Evolutionary conservation across 2,888 invertebrate species (phyloP), one percentile per base, ranked within the genome.

Genomic region (Abrostola triplasia): DNA sequence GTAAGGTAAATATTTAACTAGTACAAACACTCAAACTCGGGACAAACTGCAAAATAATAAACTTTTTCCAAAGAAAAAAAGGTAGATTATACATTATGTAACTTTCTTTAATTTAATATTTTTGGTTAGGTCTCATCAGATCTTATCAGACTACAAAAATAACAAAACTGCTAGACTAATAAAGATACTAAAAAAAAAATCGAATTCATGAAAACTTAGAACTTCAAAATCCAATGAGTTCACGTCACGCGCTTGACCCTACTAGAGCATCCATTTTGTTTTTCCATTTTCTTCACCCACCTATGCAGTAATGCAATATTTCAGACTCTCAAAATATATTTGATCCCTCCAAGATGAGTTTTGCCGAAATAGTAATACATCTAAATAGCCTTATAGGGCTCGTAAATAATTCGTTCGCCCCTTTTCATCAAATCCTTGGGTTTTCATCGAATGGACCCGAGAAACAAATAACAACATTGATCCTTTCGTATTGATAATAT

Each of bases 281-380:
- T 71, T 64, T 64, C 57, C 51, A 60, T 62, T 59, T 66, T 60
- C 52, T 42, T 63, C 6, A 36, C 54, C 36, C 64, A 44, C 48
- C 44, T 35, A 47, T 12, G 68, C 67, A 66, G 58, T 64, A 70
- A 62, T 70, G 66, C 67, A 75, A 67, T 67, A 64, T 41, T 37
- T 36, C 38, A 41, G 9, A 58, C 51, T 52, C 56, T 53, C 47
- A 70, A 67, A 74, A 67, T 60, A 63, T 65, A 64, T 61, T 75
- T 77, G 77, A 77, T 77, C 77, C 75, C 63, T 64, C 37, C 54
- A 51, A 68, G 56, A 77, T 73, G 73, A 77, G 72, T 35, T 77
- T 77, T 55, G 49, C 49, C 56, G 59, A 65, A 69, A 72, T 66
- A 56, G 56, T 66, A 62, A 77, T 72, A 63, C 54, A 65, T 63